phyloP scores from a whole-genome alignment of 1,140 invertebrate species.

The Neoseiulus cucumeris region DNA sequence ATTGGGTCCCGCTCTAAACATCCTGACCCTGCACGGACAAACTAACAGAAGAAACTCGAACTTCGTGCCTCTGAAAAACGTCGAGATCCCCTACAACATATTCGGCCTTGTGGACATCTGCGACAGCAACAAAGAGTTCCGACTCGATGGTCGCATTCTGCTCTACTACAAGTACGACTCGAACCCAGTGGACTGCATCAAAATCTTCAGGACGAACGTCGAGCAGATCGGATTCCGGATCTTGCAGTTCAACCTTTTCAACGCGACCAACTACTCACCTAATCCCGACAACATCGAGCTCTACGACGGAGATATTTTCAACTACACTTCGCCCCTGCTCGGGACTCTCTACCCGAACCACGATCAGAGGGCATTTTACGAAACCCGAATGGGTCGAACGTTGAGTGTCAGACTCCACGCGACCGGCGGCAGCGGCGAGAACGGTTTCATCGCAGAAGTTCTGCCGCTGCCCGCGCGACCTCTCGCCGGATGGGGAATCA shows the following conservation, averaged over 20 bases:
- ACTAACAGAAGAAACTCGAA: slow-evolving; percentile 43
- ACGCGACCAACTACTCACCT: slow-evolving; percentile 57
- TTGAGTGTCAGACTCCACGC: slow-evolving; percentile 79
- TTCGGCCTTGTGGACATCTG: slow-evolving; percentile 92
- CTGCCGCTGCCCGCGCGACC: slow-evolving; percentile 70
- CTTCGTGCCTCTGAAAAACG: slow-evolving; percentile 54
- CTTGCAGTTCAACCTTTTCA: slow-evolving; percentile 79
- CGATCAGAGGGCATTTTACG: slow-evolving; percentile 10
- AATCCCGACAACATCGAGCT: slow-evolving; percentile 61
- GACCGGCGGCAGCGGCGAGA: slow-evolving; percentile 69
- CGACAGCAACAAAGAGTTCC: slow-evolving; percentile 73
- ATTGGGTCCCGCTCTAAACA: slow-evolving; percentile 67
- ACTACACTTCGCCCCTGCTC: slow-evolving; percentile 48
- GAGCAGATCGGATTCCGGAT: slow-evolving; percentile 71
- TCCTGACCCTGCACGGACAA: slow-evolving; percentile 72
- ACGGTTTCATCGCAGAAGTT: slow-evolving; percentile 94
- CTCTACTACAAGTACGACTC: slow-evolving; percentile 96
- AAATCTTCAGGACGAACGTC: slow-evolving; percentile 72
- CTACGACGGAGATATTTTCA: slow-evolving; percentile 82
- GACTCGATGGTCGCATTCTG: slow-evolving; percentile 67
- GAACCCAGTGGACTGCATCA: slow-evolving; percentile 84
- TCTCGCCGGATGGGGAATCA: slow-evolving; percentile 43
- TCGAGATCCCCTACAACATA: slow-evolving; percentile 77
- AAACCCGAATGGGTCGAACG: slow-evolving; percentile 28
- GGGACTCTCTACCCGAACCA: slow-evolving; percentile 43